Conservation (phyloP, 2,888 invertebrate species). For the Mesorhabditis spiculigera region DNA sequence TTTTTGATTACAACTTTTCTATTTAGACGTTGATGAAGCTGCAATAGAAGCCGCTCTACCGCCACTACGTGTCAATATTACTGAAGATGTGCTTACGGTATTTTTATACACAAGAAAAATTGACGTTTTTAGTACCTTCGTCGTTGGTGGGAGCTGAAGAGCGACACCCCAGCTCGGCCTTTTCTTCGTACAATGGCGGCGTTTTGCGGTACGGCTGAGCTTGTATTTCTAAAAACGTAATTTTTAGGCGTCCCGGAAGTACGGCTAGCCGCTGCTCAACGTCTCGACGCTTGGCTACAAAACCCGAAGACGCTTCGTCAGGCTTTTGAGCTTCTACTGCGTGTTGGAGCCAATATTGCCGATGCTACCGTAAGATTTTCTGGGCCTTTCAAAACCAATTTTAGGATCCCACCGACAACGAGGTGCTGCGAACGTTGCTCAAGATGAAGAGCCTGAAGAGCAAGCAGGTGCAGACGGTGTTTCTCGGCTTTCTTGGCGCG, state of each 20-base stretch:
- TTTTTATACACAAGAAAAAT: neutral
- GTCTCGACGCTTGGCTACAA: constrained; percentile 88
- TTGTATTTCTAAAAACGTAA: neutral
- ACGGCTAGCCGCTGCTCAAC: constrained; percentile 74
- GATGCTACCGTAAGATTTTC: constrained; percentile 61
- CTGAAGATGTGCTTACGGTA: neutral
- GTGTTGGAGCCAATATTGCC: constrained; percentile 83
- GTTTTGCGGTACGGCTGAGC: constrained; percentile 1
- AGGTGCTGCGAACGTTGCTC: constrained; percentile 77
- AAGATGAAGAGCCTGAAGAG: constrained; percentile 83
- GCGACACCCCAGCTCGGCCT: neutral
- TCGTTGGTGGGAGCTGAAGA: neutral
- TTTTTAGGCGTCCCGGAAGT: constrained; percentile 77
- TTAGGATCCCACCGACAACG: constrained; percentile 67
- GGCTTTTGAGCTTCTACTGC: constrained; percentile 84
- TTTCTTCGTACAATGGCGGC: neutral
- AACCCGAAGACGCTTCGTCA: constrained; percentile 79
- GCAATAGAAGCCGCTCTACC: neutral
- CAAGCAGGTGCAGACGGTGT: constrained; percentile 69
- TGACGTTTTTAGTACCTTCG: neutral
- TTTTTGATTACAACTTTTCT: neutral
- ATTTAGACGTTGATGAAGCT: neutral
- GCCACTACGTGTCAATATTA: neutral
- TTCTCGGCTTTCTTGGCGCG: too few relatives aligned
- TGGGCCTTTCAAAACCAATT: neutral